Base-by-base conservation (phyloP, 2,113 vertebrate species). In the Hypomesus transpacificus region DNA sequence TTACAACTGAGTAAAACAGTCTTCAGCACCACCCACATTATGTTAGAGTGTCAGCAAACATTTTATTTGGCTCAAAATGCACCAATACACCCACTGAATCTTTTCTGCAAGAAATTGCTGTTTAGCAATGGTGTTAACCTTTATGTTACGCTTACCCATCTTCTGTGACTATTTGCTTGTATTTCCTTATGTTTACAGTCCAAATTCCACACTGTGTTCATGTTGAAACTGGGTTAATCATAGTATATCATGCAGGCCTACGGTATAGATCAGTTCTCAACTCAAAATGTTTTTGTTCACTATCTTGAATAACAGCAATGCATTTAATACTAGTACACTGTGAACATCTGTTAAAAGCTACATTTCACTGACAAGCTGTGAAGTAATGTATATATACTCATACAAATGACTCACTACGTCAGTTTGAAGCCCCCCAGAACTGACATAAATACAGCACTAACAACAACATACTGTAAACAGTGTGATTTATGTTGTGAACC, bases 351-450 rank as follows among this genome's bases (percentile, higher is more conserved):
- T 56, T 56, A 17, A 56, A 56, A 56, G 54, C 16, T n/a, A 17
- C 1, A 56, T 2, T 56, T 56, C n/a, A 56, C 54, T 46, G 39
- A 46, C 39, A 46, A 46, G 39, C 39, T 46, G 39, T 46, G 9
- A 46, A 46, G 39, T 46, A 46, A 46, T 46, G 39, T 46, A 46
- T 13, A 46, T 46, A 46, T 46, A 46, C 13, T 46, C 39, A 9
- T 46, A 21, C 24, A 81, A 60, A 26, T 87, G 87, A 83, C 89
- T 91, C 89, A 91, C 90, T 91, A 91, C 79, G 87, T 91, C 87
- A 83, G 78, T 81, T 87, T 89, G 81, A 91, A 85, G 80, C 84
- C 87, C 85, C 84, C 78, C 3, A 86, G 85, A 90, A 86, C 89
- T 91, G 90, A 89, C 88, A 90, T 81, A 82, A 84, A 86, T 76